Evolutionary conservation across 2,113 vertebrate genomes (phyloP).

Genomic region (Anarhynchus alexandrinus): DNA sequence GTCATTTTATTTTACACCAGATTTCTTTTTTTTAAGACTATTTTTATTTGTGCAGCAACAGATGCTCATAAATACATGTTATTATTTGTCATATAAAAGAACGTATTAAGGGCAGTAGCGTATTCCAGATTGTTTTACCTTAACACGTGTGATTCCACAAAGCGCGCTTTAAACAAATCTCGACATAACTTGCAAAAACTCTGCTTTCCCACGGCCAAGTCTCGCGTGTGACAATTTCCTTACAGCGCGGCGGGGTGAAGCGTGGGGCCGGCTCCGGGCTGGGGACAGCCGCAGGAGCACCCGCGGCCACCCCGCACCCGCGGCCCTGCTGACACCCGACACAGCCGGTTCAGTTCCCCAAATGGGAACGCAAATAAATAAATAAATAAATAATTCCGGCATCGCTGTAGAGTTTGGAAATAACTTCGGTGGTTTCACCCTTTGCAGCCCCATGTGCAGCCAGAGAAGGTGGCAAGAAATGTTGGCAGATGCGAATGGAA

Average conservation of each 20-base stretch:
- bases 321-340: neutral
- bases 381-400: neutral
- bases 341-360: accelerated
- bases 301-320: neutral
- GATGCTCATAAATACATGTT: neutral
- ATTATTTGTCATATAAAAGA: neutral
- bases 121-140: neutral
- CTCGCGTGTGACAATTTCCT: accelerated
- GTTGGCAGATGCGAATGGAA: accelerated
- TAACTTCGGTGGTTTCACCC: accelerated
- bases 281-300: neutral
- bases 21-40: neutral
- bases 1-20: neutral
- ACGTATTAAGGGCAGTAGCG: neutral
- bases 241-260: accelerated
- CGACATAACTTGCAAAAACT: neutral
- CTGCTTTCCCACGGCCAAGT: neutral
- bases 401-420: accelerated
- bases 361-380: accelerated
- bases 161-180: neutral
- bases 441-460: neutral
- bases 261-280: neutral
- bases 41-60: neutral
- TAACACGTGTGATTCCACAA: neutral
- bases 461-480: neutral